Evolutionary conservation across 2,888 invertebrate genomes (phyloP), one percentile per base, ranked within the genome.

Genomic region (Hirtodrosophila cameraria): DNA sequence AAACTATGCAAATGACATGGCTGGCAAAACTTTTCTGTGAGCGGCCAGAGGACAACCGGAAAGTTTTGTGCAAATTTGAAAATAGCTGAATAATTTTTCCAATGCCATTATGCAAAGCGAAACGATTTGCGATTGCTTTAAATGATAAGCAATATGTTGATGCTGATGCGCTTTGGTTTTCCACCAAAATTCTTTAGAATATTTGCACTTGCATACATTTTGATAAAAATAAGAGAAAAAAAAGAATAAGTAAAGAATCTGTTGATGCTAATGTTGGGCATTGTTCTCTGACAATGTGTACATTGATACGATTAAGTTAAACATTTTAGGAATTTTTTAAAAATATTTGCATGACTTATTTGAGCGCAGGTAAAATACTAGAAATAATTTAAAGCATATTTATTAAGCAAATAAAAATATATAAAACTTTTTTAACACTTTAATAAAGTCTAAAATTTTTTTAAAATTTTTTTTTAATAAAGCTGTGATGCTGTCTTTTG

Each of bases 1-100:
- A 66, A 76, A 77, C 73, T 86, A 81, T 81, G 80, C 80, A 81
- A 81, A 81, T 81, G 86, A 81, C 86, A 86, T 86, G 79, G 74
- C 82, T 84, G 78, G 69, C 71, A 71, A 79, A 85, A 85, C 66
- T 82, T 79, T 82, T 39, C 55, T 38, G 53, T 61, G 45, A 39
- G 62, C 49, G 39, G n/a, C n/a, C 66, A 59, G n/a, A 71, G 70
- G 53, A 66, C 66, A 66, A 43, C 52, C 33, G 16, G 16, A 61
- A 66, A 31, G 23, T 23, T 61, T 72, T 61, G 39, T 60, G 57
- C 71, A 71, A 68, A 68, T 70, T 61, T 67, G 12, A 58, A 64
- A 85, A 77, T 84, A 65, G 66, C 63, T 72, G 57, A 52, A 69
- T 79, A 67, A 63, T 64, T 64, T 73, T 70, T 55, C 54, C 66